These are phyloP conservation scores for Budorcas taxicolor DNA, from an alignment of 2,113 vertebrate species.

Conservation along the genomic window DNA sequence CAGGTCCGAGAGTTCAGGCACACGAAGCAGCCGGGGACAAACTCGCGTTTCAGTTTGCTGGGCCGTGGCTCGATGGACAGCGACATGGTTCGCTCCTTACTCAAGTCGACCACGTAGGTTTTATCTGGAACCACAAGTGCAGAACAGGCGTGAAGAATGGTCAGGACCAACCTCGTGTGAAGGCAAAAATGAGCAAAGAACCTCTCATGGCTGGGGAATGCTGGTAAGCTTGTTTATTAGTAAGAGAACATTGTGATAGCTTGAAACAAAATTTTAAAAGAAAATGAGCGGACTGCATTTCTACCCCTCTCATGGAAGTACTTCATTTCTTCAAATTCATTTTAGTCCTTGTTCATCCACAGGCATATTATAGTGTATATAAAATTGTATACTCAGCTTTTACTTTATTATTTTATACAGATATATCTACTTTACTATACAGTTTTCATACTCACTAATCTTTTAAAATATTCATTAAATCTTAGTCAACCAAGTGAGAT, in stretches of 20 bases:
- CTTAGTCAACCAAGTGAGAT: background rate
- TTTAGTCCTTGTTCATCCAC: background rate
- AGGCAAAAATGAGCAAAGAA: background rate
- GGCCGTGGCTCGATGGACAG: slow-evolving; percentile 81
- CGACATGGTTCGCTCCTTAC: slow-evolving; percentile 72
- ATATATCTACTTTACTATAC: background rate
- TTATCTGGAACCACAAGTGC: slow-evolving; percentile 65
- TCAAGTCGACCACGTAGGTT: slow-evolving; percentile 82
- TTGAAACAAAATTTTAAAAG: background rate
- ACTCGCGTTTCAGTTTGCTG: background rate
- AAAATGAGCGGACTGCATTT: background rate
- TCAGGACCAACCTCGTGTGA: background rate
- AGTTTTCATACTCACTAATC: background rate
- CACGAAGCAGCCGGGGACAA: slow-evolving; percentile 83
- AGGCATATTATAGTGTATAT: background rate
- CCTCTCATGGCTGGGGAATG: background rate
- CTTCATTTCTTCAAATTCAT: background rate
- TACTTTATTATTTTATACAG: background rate
- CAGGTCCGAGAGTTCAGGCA: slow-evolving; percentile 80
- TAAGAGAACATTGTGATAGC: background rate
- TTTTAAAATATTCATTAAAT: background rate
- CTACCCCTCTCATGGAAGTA: background rate
- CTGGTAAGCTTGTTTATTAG: accelerated
- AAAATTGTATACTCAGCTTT: background rate
- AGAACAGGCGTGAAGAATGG: background rate